Conservation (phyloP, 2,113 vertebrate genomes). For the Harpagus bidentatus region DNA sequence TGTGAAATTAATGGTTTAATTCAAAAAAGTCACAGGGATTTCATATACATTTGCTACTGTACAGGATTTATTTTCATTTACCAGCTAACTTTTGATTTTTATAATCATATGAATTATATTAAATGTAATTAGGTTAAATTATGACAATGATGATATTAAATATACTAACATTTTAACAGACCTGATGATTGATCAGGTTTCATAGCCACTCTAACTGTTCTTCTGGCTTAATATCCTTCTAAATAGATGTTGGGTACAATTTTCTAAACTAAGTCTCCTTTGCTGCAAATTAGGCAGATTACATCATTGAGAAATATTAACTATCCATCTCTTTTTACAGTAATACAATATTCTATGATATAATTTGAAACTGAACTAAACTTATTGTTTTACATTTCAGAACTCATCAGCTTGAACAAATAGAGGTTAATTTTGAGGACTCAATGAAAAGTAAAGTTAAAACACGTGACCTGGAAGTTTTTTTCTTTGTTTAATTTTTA, state of each 20-base stretch:
- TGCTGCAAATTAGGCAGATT: not conserved
- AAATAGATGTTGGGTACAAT: not conserved
- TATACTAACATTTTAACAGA: not conserved
- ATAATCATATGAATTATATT: not conserved
- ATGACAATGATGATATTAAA: not conserved
- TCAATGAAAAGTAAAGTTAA: not conserved
- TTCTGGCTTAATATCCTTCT: not conserved
- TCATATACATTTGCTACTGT: not conserved
- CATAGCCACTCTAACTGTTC: not conserved
- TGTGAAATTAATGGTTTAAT: not conserved
- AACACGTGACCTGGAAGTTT: not conserved
- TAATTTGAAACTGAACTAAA: not conserved
- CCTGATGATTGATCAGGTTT: not conserved
- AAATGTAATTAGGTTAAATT: not conserved
- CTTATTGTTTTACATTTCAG: not conserved
- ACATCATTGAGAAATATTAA: not conserved
- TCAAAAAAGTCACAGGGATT: not conserved
- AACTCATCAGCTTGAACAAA: not conserved
- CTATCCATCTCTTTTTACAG: not conserved
- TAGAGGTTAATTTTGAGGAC: not conserved
- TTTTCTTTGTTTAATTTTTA: not conserved
- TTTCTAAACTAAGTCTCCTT: not conserved
- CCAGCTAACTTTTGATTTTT: not conserved
- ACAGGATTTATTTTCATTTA: not conserved
- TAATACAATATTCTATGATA: not conserved